Base-by-base conservation (phyloP, 2,113 vertebrate species). In the Alectura lathami region DNA sequence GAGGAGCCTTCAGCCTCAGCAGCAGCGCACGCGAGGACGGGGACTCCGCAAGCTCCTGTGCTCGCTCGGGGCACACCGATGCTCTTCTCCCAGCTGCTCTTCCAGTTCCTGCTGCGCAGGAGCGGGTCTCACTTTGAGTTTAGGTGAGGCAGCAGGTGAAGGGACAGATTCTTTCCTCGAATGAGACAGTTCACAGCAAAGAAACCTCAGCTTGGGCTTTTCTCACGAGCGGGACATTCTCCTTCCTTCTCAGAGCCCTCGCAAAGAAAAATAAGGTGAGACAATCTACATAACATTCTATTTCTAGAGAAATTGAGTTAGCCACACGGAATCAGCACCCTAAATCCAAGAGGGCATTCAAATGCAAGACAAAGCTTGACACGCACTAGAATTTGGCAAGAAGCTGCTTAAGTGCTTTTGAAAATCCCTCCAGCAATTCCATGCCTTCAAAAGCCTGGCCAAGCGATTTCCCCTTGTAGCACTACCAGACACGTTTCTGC, bases 31-130 rank as follows among this genome's bases (percentile, higher is more conserved):
- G 45, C 4, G 1, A 9, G 2, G 29, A 24, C 0, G 29, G 26
- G 30, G 29, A 42, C 66, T 59, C 27, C 38, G 60, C n/a, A n/a
- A n/a, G n/a, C n/a, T n/a, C n/a, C n/a, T n/a, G n/a, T n/a, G n/a
- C n/a, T n/a, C n/a, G n/a, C n/a, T n/a, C n/a, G n/a, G n/a, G n/a
- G n/a, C n/a, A n/a, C n/a, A n/a, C n/a, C n/a, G n/a, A n/a, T 53
- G 50, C 26, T 27, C 27, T 54, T 26, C 75, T 60, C 56, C 26
- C 74, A 66, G 4, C 50, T 67, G 24, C 5, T 21, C 66, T 17
- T 11, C 23, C 70, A 75, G 47, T 6, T 40, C n/a, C 70, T 42
- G 3, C 3, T 0, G 0, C 26, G 26, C 45, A 66, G 27, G 23
- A 62, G 18, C 8, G 73, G 54, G 5, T 48, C 56, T 15, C 21